A percentile compares a stretch with the other conserved stretches of the same genome.
Evolutionary conservation across 2,797 vertebrate genomes (phyloP).

Genomic region (Scarus forsteni): DNA sequence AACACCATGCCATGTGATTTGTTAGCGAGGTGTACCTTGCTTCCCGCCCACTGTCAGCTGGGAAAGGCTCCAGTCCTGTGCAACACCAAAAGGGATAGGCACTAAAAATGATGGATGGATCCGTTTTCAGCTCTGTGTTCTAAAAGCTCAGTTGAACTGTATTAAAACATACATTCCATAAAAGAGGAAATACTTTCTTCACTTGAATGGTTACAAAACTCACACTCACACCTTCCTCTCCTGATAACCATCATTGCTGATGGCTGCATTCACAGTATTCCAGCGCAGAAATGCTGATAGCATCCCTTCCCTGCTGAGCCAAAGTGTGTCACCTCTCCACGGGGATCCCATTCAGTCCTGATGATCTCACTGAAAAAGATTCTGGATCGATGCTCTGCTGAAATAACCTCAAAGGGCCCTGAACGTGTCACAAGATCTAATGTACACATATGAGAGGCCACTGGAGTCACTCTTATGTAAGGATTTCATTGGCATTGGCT

Average conservation of each 20-base stretch:
- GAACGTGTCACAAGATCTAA: constrained; percentile 18
- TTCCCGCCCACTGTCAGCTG: no score
- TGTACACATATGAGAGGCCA: constrained; percentile 25
- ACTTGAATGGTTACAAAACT: neutral
- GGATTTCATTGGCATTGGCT: constrained; percentile 43
- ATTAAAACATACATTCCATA: constrained; percentile 1
- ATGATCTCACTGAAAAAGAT: constrained; percentile 21
- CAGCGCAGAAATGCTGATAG: constrained; percentile 19
- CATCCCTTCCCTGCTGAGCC: constrained; percentile 35
- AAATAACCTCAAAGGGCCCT: constrained; percentile 16
- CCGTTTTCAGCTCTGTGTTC: no score
- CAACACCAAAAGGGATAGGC: no score
- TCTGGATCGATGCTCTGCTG: constrained; percentile 15
- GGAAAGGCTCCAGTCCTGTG: no score
- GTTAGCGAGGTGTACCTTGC: no score
- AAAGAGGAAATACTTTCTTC: neutral
- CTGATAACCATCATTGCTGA: constrained; percentile 38
- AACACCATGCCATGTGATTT: no score
- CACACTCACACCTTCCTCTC: constrained; percentile 18
- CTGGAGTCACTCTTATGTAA: constrained; percentile 45
- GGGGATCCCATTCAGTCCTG: constrained; percentile 25
- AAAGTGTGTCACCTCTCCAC: constrained; percentile 34
- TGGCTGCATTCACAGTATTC: constrained; percentile 24
- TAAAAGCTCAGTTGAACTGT: neutral
- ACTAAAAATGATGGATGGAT: no score